Conservation (phyloP, 2,113 vertebrate genomes). For the Trematomus loennbergii region DNA sequence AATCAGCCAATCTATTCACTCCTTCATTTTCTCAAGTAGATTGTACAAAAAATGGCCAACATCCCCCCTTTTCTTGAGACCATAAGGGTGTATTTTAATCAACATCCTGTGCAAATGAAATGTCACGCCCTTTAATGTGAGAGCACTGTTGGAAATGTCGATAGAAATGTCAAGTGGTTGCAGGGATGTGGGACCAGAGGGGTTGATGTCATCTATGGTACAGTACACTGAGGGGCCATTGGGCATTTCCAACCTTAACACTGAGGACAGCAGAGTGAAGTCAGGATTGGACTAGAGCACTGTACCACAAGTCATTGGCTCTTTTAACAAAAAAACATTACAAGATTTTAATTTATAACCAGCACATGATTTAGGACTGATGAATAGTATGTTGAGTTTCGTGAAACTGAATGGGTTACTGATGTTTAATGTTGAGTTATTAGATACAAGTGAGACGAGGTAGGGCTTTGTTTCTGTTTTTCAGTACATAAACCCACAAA, state of each 20-base stretch:
- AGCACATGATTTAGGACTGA: not conserved
- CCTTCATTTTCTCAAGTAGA: slow-evolving; percentile 54
- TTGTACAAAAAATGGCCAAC: slow-evolving; percentile 61
- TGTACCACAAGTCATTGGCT: slow-evolving; percentile 10
- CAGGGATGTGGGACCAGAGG: slow-evolving; percentile 81
- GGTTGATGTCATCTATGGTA: slow-evolving; percentile 82
- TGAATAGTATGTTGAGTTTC: not conserved
- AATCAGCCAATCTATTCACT: slow-evolving; percentile 55
- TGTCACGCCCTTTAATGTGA: slow-evolving; percentile 88
- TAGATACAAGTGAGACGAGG: not conserved
- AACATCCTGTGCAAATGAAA: slow-evolving; percentile 87
- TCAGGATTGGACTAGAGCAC: slow-evolving; percentile 33
- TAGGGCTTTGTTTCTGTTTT: slow-evolving; percentile 1
- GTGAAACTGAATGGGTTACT: not conserved
- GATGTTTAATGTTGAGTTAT: not conserved
- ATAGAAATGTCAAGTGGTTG: slow-evolving; percentile 89
- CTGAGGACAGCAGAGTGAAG: slow-evolving; percentile 47
- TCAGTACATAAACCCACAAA: slow-evolving; percentile 2
- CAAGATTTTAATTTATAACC: not conserved
- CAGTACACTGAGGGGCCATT: slow-evolving; percentile 76
- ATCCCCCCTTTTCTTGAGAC: slow-evolving; percentile 72
- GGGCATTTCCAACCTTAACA: slow-evolving; percentile 81
- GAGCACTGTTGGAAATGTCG: slow-evolving; percentile 87
- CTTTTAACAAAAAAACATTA: not conserved
- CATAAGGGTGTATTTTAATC: slow-evolving; percentile 87